These are phyloP conservation scores for Drosophila parabipectinata DNA, from an alignment of 1,140 invertebrate genomes.

Conservation along the genomic window DNA sequence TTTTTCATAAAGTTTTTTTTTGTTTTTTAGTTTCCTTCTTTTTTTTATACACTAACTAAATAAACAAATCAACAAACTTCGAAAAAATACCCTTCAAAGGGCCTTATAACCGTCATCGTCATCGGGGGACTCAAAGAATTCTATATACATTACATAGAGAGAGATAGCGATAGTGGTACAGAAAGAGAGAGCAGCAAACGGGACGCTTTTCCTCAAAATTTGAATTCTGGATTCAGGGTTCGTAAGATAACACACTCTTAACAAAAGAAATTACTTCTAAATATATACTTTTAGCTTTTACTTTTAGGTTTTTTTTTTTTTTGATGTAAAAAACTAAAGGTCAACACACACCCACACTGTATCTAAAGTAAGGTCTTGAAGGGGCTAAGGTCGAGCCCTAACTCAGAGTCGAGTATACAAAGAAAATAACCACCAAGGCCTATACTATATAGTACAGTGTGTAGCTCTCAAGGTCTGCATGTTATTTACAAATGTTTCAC, in stretches of 20 bases:
- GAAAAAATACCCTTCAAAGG: slow-evolving; percentile 4
- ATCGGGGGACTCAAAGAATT: slow-evolving; percentile 16
- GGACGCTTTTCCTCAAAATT: slow-evolving; percentile 1
- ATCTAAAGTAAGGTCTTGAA: too few relatives aligned
- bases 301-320: background rate
- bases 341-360: too few relatives aligned
- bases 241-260: background rate
- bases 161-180: background rate
- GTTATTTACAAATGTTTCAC: background rate
- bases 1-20: background rate
- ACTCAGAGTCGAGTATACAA: too few relatives aligned
- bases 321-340: too few relatives aligned
- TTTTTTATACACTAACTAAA: slow-evolving; percentile 40
- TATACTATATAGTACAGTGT: too few relatives aligned
- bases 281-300: background rate
- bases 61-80: slow-evolving; percentile 26
- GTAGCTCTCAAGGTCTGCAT: background rate
- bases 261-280: background rate
- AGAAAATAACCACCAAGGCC: too few relatives aligned
- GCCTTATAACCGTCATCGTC: background rate
- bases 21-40: background rate
- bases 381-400: too few relatives aligned
- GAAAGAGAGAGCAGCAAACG: slow-evolving; percentile 11
- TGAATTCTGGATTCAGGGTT: slow-evolving; percentile 13
- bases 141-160: slow-evolving; percentile 27